Evolutionary conservation across 2,113 vertebrate genomes (phyloP).

Genomic region (Megalops atlanticus): DNA sequence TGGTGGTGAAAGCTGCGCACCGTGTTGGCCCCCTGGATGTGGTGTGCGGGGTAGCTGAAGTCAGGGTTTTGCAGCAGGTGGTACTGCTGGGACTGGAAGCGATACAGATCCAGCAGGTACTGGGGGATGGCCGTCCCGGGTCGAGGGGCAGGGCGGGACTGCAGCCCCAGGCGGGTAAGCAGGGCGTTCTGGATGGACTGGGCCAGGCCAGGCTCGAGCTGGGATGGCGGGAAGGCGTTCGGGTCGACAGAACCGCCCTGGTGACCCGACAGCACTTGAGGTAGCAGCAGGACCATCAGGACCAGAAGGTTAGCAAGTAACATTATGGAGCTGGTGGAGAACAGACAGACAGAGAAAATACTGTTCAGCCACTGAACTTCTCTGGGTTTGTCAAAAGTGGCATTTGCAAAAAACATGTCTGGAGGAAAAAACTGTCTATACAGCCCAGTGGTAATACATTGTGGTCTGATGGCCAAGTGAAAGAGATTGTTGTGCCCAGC

Average conservation of each 20-base stretch:
- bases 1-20: slow-evolving; percentile 75
- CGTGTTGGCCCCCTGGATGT: slow-evolving; percentile 74
- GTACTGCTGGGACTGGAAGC: slow-evolving; percentile 72
- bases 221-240: slow-evolving; percentile 43
- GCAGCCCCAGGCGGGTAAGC: slow-evolving; percentile 59
- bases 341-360: too few relatives aligned
- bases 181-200: slow-evolving; percentile 62
- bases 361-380: too few relatives aligned
- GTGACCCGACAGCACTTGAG: slow-evolving; percentile 71
- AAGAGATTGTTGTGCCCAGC: too few relatives aligned
- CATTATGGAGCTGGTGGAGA: slow-evolving; percentile 75
- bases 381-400: too few relatives aligned
- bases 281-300: slow-evolving; percentile 78
- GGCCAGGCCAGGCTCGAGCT: slow-evolving; percentile 58
- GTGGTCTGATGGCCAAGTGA: too few relatives aligned
- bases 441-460: too few relatives aligned
- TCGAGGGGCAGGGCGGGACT: slow-evolving; percentile 66
- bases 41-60: slow-evolving; percentile 70
- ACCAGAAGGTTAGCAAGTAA: slow-evolving; percentile 79
- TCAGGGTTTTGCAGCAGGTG: slow-evolving; percentile 68
- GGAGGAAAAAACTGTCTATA: too few relatives aligned
- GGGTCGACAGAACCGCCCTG: slow-evolving; percentile 58
- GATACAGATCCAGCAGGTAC: slow-evolving; percentile 77
- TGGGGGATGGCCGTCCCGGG: slow-evolving; percentile 63
- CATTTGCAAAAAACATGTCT: too few relatives aligned